A percentile compares a stretch with the other conserved stretches of the same genome.
Evolutionary conservation across 1,140 invertebrate genomes (phyloP).

Genomic region (Wasmannia auropunctata): DNA sequence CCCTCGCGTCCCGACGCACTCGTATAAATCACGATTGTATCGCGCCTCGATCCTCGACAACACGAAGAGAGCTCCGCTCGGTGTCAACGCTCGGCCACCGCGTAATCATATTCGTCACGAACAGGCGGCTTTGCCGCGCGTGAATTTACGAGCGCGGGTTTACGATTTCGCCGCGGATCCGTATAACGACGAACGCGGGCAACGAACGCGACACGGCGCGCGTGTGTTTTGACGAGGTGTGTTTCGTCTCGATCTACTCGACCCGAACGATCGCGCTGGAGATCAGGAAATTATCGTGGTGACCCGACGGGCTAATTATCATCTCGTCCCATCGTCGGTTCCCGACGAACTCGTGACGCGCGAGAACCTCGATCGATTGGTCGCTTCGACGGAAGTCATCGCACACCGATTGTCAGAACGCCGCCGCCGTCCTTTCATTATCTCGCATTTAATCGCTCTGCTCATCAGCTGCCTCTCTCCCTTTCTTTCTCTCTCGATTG

Average conservation of each 20-base stretch:
- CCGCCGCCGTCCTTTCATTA: conserved; percentile 41
- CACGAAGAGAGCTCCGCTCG: conserved; percentile 41
- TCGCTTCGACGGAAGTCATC: conserved; percentile 16
- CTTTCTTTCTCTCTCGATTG: neutral
- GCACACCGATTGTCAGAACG: conserved; percentile 11
- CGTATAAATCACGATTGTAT: conserved; percentile 68
- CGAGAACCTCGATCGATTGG: conserved; percentile 24
- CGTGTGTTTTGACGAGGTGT: neutral
- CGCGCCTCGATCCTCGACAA: conserved; percentile 14
- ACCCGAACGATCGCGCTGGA: neutral
- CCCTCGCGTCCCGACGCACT: neutral
- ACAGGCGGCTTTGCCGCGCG: conserved; percentile 44
- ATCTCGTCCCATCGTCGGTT: neutral
- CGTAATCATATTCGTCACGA: conserved; percentile 68
- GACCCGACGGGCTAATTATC: conserved; percentile 37
- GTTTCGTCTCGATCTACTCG: neutral
- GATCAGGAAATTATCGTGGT: conserved; percentile 15
- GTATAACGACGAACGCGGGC: neutral
- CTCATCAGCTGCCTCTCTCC: neutral
- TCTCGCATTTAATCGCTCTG: conserved; percentile 13
- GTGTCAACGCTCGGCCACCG: conserved; percentile 46
- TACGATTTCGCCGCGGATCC: conserved; percentile 60
- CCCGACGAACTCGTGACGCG: conserved; percentile 4
- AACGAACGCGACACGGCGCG: neutral
- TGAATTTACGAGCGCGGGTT: conserved; percentile 67